phyloP scores from a whole-genome alignment of 2,888 invertebrate species.

The Amblyteles armatorius region DNA sequence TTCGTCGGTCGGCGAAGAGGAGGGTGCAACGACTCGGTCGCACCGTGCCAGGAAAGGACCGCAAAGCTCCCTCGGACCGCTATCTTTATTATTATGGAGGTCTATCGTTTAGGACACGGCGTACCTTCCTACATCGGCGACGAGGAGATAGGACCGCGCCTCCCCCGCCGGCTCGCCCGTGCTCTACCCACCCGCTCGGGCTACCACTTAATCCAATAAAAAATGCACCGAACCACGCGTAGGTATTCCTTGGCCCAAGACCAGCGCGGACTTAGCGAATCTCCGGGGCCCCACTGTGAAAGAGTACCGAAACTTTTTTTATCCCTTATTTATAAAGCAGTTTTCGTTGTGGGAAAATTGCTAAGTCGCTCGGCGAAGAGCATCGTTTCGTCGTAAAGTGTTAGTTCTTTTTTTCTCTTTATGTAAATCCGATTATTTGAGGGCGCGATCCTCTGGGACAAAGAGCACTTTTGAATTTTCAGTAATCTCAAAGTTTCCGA shows the following conservation, averaged over 20 bases:
- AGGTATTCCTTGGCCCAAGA: constrained; percentile 52
- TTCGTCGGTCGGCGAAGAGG: constrained; percentile 4
- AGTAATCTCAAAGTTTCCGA: neutral
- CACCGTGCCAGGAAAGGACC: constrained; percentile 55
- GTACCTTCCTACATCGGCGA: constrained; percentile 27
- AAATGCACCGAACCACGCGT: constrained; percentile 60
- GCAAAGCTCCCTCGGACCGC: constrained; percentile 57
- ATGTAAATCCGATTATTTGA: neutral
- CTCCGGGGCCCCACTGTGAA: constrained; percentile 17
- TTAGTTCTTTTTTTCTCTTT: constrained; percentile 4
- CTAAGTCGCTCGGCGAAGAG: constrained; percentile 7
- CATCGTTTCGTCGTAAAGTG: constrained; percentile 14
- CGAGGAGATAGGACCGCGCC: constrained; percentile 26
- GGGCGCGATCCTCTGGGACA: neutral
- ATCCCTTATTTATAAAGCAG: constrained; percentile 56
- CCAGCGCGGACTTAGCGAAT: constrained; percentile 49
- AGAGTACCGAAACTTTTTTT: constrained; percentile 56
- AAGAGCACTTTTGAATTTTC: neutral
- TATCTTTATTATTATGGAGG: constrained; percentile 72
- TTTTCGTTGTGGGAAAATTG: constrained; percentile 41
- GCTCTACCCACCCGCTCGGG: constrained; percentile 39
- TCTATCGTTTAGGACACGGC: constrained; percentile 62
- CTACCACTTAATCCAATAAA: constrained; percentile 68
- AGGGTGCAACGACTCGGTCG: constrained; percentile 58
- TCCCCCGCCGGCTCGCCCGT: neutral